Evolutionary conservation across 2,888 invertebrate species (phyloP), one percentile per base, ranked within the genome.

Genomic region (Malthinus seriepunctatus): DNA sequence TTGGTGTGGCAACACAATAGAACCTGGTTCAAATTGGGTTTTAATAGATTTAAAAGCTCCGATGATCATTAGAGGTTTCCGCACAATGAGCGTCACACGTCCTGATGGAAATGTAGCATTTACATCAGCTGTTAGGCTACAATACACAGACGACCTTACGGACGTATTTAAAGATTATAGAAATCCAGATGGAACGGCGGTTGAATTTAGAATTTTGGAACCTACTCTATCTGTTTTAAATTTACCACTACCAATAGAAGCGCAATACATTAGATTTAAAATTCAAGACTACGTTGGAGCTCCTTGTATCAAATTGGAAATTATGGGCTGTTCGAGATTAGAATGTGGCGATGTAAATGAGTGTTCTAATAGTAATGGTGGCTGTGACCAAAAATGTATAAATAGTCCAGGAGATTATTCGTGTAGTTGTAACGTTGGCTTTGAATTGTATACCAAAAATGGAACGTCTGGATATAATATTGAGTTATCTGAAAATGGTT

Each of bases 341-440:
- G 95, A 95, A 73, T 96, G 95, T 74, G 82, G 86, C 10, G 95
- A 96, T 73, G 84, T 93, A 42, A 95, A 96, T 71, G 95, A 96
- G 75, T 96, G 95, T 73, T 84, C 85, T 42, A 85, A 84, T 32
- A 88, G 89, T 66, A 95, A 95, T 72, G 95, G 95, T 9, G 95
- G 95, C 10, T 96, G 95, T 77, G 92, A 95, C 71, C 95, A 95
- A 72, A 94, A 94, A 79, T 96, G 95, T 78, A 83, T 93, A 39
- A 96, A 95, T 74, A 89, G 88, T 58, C 91, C 95, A 34, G 97
- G 96, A 62, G 87, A 90, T 73, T 95, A 86, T 73, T 86, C 90
- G 1, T 97, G 97, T 71, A 86, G 87, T 62, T 97, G 97, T 73
- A 93, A 93, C 72, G 87, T 92, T 39, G 98, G 98, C 8, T 97